These are phyloP conservation scores for Oncorhynchus nerka DNA, from an alignment of 2,113 vertebrate genomes.

Conservation along the genomic window DNA sequence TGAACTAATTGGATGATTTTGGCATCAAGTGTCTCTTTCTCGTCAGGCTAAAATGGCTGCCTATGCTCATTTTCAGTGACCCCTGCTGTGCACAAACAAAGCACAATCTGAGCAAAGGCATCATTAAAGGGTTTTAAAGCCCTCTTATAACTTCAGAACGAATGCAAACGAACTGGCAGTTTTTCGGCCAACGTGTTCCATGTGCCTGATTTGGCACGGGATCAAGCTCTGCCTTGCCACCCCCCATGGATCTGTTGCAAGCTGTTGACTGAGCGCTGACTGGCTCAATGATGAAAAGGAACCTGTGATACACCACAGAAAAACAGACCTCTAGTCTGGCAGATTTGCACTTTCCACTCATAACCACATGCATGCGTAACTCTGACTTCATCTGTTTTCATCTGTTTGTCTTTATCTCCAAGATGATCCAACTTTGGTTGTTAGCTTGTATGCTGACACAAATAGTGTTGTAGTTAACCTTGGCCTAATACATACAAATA, in stretches of 20 bases:
- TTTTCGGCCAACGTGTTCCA: background rate
- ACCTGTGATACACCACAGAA: conserved; percentile 60
- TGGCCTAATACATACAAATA: no score
- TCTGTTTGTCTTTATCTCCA: no score
- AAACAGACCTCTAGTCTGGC: conserved; percentile 43
- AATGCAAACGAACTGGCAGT: conserved; percentile 37
- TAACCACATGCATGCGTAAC: background rate
- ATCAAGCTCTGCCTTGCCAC: conserved; percentile 42
- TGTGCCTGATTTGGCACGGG: background rate
- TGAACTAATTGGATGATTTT: conserved; percentile 58
- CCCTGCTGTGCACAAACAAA: conserved; percentile 61
- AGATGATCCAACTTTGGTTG: no score
- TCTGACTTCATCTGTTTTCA: no score
- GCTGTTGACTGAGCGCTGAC: conserved; percentile 62
- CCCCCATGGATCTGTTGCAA: conserved; percentile 54
- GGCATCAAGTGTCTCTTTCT: conserved; percentile 38
- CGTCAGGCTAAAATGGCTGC: conserved; percentile 49
- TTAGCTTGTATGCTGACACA: no score
- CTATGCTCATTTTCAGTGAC: conserved; percentile 51
- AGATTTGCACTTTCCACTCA: conserved; percentile 36
- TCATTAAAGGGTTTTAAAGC: conserved; percentile 65
- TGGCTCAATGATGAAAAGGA: conserved; percentile 58
- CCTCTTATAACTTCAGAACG: conserved; percentile 58
- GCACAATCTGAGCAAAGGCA: conserved; percentile 49
- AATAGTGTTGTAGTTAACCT: no score